Evolutionary conservation across 2,113 vertebrate genomes (phyloP), one percentile per base, ranked within the genome.

Genomic region (Leptocoma aspasia): DNA sequence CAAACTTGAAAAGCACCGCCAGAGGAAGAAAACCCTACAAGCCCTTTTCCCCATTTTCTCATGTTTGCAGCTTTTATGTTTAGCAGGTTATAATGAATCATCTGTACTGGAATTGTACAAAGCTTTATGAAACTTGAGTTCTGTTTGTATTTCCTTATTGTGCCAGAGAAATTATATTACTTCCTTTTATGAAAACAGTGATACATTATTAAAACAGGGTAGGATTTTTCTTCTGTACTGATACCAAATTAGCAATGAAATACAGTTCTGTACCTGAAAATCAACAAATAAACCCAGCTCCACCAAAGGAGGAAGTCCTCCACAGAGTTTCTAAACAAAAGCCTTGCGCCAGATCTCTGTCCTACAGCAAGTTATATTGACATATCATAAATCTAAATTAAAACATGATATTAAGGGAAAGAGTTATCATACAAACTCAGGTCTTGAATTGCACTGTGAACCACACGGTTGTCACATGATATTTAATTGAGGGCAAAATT

Each of bases 231-330:
- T 69, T 71, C 82, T 71, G n/a, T 72, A 69, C 8, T 0, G 0
- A 56, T 24, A 49, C 31, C 4, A 3, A 84, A 49, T 68, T 78
- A 89, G 57, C 69, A 78, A 79, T 44, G 49, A 70, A 82, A 77
- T 80, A 71, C 5, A 52, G 53, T 65, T 71, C 70, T 81, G 33
- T 79, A 70, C 26, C 45, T n/a, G 75, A 85, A 96, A 94, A 91
- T 89, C 78, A 91, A 82, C 78, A 89, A 94, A 94, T 79, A 89
- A 94, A 94, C 24, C 18, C 59, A 85, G 21, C 33, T 82, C 15
- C 54, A 69, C 56, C 30, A 13, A 54, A 93, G 53, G n/a, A 86
- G 41, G 41, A 90, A 93, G 59, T 37, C 17, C 23, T 66, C 15
- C n/a, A 23, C 4, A 18, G 56, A 26, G 5, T 53, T 87, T 73